Evolutionary conservation across 1,140 invertebrate species (phyloP).

Genomic region (Lepidurus couesii): DNA sequence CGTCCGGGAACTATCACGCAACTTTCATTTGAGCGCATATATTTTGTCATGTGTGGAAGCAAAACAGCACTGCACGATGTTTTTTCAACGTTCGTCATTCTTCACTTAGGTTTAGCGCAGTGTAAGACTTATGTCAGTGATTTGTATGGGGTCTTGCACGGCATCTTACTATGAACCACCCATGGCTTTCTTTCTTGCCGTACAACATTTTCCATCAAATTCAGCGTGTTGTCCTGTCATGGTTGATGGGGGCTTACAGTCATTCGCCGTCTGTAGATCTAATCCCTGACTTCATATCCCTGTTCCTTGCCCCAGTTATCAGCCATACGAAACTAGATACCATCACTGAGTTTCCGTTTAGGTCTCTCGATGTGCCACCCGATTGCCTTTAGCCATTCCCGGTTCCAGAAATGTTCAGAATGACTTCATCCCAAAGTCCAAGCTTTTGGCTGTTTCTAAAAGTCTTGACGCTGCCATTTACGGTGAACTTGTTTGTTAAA

Average conservation of each 20-base stretch:
- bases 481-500: slow-evolving; percentile 3
- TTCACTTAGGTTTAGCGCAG: not conserved
- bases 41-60: not conserved
- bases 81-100: not conserved
- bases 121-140: not conserved
- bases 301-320: not conserved
- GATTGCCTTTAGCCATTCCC: not conserved
- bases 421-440: not conserved
- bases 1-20: slow-evolving; percentile 14
- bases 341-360: too few species aligned
- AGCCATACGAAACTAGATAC: too few species aligned
- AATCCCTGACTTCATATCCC: not conserved
- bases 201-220: not conserved
- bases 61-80: not conserved
- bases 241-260: not conserved
- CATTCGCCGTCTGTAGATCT: not conserved
- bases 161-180: not conserved
- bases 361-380: not conserved
- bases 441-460: not conserved
- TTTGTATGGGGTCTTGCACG: not conserved
- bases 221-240: not conserved
- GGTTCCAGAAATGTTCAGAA: not conserved
- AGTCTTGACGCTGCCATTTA: not conserved
- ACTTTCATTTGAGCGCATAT: slow-evolving; percentile 6
- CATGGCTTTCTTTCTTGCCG: not conserved